Conservation (phyloP, 2,113 vertebrate species). For the Petromus typicus region DNA sequence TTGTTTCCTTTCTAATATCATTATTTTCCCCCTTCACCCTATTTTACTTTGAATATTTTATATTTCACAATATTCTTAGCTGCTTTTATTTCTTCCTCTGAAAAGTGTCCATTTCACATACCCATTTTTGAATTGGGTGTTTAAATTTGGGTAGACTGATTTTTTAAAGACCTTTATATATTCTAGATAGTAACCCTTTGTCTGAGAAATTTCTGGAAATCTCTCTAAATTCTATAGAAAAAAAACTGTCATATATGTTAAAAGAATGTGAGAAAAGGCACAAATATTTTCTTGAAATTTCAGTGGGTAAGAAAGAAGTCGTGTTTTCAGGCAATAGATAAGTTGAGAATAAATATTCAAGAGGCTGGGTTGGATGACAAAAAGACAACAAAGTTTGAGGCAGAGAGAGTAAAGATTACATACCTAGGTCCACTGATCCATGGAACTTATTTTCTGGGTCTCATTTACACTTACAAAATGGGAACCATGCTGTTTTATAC, state of each 20-base stretch:
- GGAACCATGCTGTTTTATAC: neutral
- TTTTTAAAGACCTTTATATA: no score
- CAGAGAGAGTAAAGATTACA: neutral
- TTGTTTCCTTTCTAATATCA: no score
- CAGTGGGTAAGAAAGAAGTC: neutral
- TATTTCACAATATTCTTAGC: no score
- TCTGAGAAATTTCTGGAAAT: no score
- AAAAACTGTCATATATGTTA: neutral
- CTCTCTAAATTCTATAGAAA: neutral
- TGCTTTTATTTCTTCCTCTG: no score
- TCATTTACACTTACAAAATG: neutral
- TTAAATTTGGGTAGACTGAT: no score
- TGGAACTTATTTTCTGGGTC: neutral
- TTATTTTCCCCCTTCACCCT: no score
- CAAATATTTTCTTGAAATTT: slow-evolving; percentile 18
- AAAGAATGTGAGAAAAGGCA: slow-evolving; percentile 12
- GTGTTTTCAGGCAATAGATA: neutral
- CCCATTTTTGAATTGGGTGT: no score
- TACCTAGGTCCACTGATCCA: neutral
- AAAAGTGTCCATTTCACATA: no score
- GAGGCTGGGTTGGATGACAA: neutral
- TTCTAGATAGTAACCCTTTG: no score
- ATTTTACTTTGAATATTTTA: no score
- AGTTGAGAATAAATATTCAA: neutral
- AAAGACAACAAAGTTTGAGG: neutral